These are phyloP conservation scores for Ochropleura leucogaster DNA, from an alignment of 2,888 invertebrate genomes.

Conservation along the genomic window DNA sequence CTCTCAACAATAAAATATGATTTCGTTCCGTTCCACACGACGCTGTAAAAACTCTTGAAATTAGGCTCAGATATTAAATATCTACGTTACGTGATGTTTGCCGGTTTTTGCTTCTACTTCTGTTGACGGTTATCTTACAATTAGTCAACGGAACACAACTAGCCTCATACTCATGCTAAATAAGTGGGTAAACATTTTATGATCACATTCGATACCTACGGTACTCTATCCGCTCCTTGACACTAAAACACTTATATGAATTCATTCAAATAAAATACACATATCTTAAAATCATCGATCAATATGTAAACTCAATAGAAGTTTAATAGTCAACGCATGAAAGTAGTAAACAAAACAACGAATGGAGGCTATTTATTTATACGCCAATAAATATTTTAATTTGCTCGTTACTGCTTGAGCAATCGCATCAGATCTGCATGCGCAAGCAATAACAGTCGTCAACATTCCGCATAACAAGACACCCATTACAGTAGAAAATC, in stretches of 20 bases:
- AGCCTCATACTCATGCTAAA: constrained; percentile 8
- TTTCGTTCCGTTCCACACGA: constrained; percentile 71
- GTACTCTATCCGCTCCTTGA: constrained; percentile 17
- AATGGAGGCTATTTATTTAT: constrained; percentile 66
- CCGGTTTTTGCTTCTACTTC: constrained; percentile 43
- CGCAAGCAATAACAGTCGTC: constrained; percentile 70
- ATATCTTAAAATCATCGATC: constrained; percentile 25
- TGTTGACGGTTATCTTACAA: constrained; percentile 21
- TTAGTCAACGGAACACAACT: constrained; percentile 13
- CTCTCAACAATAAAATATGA: constrained; percentile 73
- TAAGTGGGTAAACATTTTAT: constrained; percentile 12
- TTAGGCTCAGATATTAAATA: constrained; percentile 64
- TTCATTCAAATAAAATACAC: constrained; percentile 17
- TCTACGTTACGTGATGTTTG: constrained; percentile 44
- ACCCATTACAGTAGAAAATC: constrained; percentile 68
- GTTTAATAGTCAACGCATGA: constrained; percentile 28
- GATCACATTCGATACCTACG: constrained; percentile 7
- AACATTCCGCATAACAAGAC: constrained; percentile 71
- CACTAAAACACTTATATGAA: constrained; percentile 20
- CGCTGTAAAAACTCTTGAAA: constrained; percentile 66
- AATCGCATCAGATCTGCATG: constrained; percentile 74
- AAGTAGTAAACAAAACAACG: constrained; percentile 52
- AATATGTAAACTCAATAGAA: constrained; percentile 38
- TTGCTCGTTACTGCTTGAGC: constrained; percentile 69
- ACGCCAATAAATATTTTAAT: constrained; percentile 73